These are phyloP conservation scores for Capitulum mitella DNA, from an alignment of 2,888 invertebrate species.

Conservation along the genomic window DNA sequence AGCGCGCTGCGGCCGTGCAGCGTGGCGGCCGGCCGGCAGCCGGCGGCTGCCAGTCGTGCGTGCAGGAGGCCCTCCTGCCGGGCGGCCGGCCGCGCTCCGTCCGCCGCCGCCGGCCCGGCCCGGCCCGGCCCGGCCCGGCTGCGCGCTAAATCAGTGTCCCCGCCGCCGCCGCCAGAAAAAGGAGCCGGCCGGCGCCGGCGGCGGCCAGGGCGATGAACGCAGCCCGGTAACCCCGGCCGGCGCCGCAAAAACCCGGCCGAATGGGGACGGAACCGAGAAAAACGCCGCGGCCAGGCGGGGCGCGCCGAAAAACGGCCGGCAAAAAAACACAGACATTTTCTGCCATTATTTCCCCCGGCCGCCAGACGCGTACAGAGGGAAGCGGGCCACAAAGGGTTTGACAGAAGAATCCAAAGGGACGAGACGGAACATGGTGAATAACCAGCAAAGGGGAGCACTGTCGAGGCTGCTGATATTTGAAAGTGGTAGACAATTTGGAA, in stretches of 20 bases:
- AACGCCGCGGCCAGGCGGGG: background rate
- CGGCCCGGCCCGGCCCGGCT: too few species aligned
- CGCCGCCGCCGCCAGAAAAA: background rate
- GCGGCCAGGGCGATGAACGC: background rate
- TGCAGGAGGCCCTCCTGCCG: too few species aligned
- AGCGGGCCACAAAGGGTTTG: background rate
- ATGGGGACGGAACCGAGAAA: conserved; percentile 12
- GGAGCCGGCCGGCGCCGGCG: too few species aligned
- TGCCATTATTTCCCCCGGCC: background rate
- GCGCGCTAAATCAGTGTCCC: background rate
- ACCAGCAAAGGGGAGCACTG: too few species aligned
- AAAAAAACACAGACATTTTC: background rate
- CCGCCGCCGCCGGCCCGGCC: too few species aligned
- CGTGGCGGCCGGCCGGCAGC: background rate
- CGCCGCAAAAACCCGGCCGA: background rate
- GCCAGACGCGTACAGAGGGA: background rate
- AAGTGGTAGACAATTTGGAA: too few species aligned
- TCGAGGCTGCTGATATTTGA: too few species aligned
- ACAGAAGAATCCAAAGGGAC: too few species aligned
- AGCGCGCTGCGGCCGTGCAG: background rate
- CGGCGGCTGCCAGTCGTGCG: background rate
- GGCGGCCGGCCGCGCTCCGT: too few species aligned
- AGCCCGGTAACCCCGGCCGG: background rate
- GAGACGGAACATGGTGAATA: too few species aligned
- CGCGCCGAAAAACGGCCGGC: background rate